Conservation (phyloP, 2,797 vertebrate species). For the Phyllotis vaccarum region DNA sequence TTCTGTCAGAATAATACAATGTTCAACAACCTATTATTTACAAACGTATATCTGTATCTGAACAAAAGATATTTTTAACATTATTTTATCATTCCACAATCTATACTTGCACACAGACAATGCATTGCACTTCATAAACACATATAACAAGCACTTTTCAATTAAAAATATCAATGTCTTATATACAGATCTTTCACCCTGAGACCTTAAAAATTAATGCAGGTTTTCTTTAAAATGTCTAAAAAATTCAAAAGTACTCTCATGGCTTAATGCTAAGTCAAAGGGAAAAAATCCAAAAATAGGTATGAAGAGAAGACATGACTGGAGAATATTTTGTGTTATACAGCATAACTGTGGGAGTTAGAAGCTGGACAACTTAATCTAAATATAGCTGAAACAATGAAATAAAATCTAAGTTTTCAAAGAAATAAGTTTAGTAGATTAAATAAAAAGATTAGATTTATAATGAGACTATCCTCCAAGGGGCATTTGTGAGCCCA, state of each 20-base stretch:
- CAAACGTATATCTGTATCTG: neutral
- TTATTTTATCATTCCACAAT: neutral
- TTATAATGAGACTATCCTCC: neutral
- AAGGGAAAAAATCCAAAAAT: neutral
- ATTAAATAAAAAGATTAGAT: neutral
- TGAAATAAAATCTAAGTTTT: neutral
- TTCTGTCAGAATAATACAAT: slow-evolving; percentile 43
- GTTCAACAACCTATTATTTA: neutral
- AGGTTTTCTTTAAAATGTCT: neutral
- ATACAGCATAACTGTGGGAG: too few species aligned
- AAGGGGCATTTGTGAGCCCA: neutral
- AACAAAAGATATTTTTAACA: slow-evolving; percentile 27
- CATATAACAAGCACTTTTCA: neutral
- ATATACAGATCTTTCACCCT: neutral
- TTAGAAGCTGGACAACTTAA: neutral
- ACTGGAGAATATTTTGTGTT: neutral
- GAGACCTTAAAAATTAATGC: neutral
- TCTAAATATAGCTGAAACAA: neutral
- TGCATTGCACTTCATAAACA: neutral
- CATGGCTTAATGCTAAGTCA: neutral
- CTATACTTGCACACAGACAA: neutral
- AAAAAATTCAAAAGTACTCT: neutral
- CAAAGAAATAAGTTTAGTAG: neutral
- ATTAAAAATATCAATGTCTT: neutral
- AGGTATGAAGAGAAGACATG: neutral